These are phyloP conservation scores for Loriculus beryllinus DNA, from an alignment of 2,797 vertebrate species.

Conservation along the genomic window DNA sequence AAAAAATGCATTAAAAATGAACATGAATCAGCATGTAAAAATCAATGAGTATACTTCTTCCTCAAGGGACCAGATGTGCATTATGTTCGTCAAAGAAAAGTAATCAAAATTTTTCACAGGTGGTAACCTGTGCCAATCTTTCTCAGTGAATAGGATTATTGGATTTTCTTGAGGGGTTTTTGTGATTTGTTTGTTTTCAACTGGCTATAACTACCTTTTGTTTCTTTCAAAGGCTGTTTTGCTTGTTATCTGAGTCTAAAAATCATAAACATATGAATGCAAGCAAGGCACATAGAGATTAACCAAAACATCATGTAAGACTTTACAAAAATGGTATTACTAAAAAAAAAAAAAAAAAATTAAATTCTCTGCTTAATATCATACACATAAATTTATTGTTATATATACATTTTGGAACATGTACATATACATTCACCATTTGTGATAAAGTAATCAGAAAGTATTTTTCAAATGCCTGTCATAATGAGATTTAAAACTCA, in stretches of 20 bases:
- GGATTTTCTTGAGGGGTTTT: not conserved
- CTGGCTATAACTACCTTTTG: not conserved
- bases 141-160: not conserved
- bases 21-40: not conserved
- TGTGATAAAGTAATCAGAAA: not conserved
- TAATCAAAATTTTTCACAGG: not conserved
- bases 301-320: not conserved
- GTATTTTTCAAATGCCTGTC: not conserved
- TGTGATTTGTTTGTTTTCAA: not conserved
- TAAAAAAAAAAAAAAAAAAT: not conserved
- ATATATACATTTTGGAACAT: not conserved
- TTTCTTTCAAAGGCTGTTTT: not conserved
- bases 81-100: not conserved
- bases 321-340: not conserved
- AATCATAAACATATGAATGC: not conserved
- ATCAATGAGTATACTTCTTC: not conserved
- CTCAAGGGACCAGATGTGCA: not conserved
- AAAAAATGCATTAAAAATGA: not conserved
- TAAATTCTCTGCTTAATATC: not conserved
- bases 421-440: not conserved
- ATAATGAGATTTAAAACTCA: not conserved
- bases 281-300: not conserved
- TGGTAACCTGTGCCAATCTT: not conserved
- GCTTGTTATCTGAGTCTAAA: not conserved
- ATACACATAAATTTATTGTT: not conserved